phyloP scores from a whole-genome alignment of 2,888 invertebrate species.

The Rhagonycha lutea region DNA sequence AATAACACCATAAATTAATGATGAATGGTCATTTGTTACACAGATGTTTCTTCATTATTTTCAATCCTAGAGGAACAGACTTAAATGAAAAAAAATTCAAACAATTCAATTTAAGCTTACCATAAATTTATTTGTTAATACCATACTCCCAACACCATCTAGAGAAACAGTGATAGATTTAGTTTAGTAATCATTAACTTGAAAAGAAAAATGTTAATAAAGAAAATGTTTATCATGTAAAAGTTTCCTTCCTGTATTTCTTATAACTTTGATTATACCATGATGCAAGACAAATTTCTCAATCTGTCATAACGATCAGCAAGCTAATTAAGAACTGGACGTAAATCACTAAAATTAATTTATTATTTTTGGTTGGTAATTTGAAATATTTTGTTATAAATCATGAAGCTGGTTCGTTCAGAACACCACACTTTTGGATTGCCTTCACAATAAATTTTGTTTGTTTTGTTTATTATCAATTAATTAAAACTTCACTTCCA shows the following conservation, averaged over 20 bases:
- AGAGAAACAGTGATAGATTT: constrained; percentile 28
- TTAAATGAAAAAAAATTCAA: not conserved
- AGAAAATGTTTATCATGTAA: not conserved
- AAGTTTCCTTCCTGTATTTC: too few relatives aligned
- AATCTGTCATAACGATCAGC: not conserved
- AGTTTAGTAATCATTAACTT: not conserved
- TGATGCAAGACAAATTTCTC: too few relatives aligned
- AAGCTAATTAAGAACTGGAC: too few relatives aligned
- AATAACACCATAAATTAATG: not conserved
- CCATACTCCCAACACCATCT: constrained; percentile 57
- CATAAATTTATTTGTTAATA: constrained; percentile 46
- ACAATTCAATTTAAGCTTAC: not conserved
- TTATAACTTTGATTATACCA: too few relatives aligned
- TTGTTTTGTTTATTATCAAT: too few relatives aligned
- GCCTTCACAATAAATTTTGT: too few relatives aligned
- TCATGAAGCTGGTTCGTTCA: too few relatives aligned
- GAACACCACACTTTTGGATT: too few relatives aligned
- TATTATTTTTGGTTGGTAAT: too few relatives aligned
- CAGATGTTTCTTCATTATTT: constrained; percentile 56
- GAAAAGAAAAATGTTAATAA: constrained; percentile 14
- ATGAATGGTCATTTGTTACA: constrained; percentile 36
- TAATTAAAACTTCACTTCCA: too few relatives aligned
- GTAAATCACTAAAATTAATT: too few relatives aligned
- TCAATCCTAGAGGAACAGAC: constrained; percentile 51
- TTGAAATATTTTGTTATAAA: too few relatives aligned